Evolutionary conservation across 2,113 vertebrate genomes (phyloP).

Genomic region (Cervus canadensis): DNA sequence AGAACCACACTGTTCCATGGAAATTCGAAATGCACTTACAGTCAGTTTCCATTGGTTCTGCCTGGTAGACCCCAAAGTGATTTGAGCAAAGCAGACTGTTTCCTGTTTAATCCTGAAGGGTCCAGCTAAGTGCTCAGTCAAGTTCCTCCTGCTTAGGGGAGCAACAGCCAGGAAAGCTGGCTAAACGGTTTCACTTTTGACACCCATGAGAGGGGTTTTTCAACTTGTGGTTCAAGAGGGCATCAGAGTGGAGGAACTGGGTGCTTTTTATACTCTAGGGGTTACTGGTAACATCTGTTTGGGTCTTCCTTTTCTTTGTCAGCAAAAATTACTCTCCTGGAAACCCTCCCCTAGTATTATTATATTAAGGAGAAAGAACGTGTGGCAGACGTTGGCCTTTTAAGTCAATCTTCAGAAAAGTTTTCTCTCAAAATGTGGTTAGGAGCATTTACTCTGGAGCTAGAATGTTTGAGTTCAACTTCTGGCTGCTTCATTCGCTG

Average conservation of each 20-base stretch:
- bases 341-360: not conserved
- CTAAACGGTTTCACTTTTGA: constrained; percentile 4
- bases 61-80: not conserved
- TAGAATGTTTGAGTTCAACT: not conserved
- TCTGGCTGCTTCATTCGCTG: not conserved
- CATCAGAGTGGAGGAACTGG: not conserved
- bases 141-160: not conserved
- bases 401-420: not conserved
- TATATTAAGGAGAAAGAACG: not conserved
- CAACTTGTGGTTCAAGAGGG: constrained; percentile 33
- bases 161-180: not conserved
- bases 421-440: not conserved
- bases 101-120: not conserved
- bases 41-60: not conserved
- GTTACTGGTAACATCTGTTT: not conserved
- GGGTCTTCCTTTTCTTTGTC: constrained; percentile 28
- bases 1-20: not conserved
- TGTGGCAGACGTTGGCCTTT: not conserved
- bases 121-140: not conserved
- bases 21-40: not conserved
- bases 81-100: not conserved
- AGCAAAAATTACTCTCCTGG: constrained; percentile 42
- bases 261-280: not conserved
- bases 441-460: not conserved
- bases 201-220: constrained; percentile 6